A percentile compares a stretch with the other conserved stretches of the same genome.
Conservation (phyloP, 2,888 invertebrate species). For the Tridacna gigas region DNA sequence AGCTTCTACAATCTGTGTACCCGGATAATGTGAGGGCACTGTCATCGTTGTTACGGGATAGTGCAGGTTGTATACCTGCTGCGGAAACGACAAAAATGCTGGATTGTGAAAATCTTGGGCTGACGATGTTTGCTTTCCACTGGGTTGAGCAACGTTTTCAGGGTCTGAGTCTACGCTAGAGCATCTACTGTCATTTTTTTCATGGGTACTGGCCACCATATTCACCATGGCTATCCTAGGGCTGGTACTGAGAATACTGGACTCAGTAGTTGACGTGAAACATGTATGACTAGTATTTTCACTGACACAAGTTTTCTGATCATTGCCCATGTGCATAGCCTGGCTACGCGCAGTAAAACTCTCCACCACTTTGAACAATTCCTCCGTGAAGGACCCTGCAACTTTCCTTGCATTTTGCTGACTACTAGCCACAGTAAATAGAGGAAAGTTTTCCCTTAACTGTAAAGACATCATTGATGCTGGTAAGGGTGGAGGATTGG, state of each 20-base stretch:
- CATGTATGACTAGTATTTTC: constrained; percentile 43
- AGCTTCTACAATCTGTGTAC: constrained; percentile 54
- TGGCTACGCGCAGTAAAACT: constrained; percentile 47
- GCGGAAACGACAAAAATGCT: constrained; percentile 44
- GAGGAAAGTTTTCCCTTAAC: constrained; percentile 45
- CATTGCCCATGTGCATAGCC: constrained; percentile 8
- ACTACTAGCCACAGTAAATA: constrained; percentile 50
- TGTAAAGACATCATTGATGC: constrained; percentile 59
- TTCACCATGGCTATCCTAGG: constrained; percentile 30
- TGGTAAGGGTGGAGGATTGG: constrained; percentile 66
- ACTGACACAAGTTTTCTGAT: not conserved
- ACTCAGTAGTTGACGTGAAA: constrained; percentile 34
- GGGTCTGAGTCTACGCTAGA: constrained; percentile 18
- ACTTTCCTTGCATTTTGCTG: constrained; percentile 34
- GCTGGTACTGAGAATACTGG: constrained; percentile 35
- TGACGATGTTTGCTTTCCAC: not conserved
- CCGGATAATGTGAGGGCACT: constrained; percentile 33
- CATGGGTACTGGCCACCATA: constrained; percentile 30
- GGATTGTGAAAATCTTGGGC: constrained; percentile 29
- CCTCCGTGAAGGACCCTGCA: constrained; percentile 57
- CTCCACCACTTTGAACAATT: constrained; percentile 50
- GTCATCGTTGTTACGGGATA: constrained; percentile 48
- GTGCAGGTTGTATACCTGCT: constrained; percentile 58
- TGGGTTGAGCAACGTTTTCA: constrained; percentile 38
- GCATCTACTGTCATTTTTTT: constrained; percentile 8